These are phyloP conservation scores for Caranx ignobilis DNA, from an alignment of 2,113 vertebrate species.

Conservation along the genomic window DNA sequence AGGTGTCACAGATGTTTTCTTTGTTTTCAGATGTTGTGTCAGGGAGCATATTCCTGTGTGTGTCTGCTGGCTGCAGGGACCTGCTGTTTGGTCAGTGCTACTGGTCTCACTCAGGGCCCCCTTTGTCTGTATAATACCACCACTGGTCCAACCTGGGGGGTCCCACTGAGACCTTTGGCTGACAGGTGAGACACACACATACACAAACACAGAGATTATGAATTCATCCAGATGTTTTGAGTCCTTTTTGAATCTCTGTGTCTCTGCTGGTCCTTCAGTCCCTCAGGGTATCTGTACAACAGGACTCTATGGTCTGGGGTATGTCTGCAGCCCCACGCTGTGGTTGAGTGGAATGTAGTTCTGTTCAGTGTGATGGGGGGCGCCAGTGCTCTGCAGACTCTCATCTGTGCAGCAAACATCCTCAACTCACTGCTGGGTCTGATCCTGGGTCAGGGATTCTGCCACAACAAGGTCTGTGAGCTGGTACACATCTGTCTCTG, in stretches of 20 bases:
- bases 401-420: slow-evolving; percentile 76
- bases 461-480: slow-evolving; percentile 74
- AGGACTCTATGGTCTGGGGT: slow-evolving; percentile 69
- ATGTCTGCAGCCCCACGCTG: slow-evolving; percentile 72
- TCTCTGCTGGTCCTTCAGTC: slow-evolving; percentile 36
- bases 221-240: background rate
- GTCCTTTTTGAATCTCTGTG: slow-evolving; percentile 9
- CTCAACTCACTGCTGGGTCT: slow-evolving; percentile 75
- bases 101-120: slow-evolving; percentile 75
- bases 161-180: slow-evolving; percentile 62
- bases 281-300: slow-evolving; percentile 74
- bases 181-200: slow-evolving; percentile 55
- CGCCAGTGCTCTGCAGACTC: slow-evolving; percentile 68
- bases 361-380: slow-evolving; percentile 79
- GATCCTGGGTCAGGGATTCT: slow-evolving; percentile 71
- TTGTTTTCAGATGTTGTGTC: slow-evolving; percentile 77
- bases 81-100: slow-evolving; percentile 72
- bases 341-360: slow-evolving; percentile 82
- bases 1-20: background rate
- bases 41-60: slow-evolving; percentile 62
- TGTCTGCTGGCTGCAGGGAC: slow-evolving; percentile 60
- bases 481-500: background rate
- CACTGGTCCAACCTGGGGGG: slow-evolving; percentile 71
- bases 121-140: slow-evolving; percentile 78
- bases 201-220: background rate